Evolutionary conservation across 2,797 vertebrate species (phyloP).

Genomic region (Dryobates pubescens): DNA sequence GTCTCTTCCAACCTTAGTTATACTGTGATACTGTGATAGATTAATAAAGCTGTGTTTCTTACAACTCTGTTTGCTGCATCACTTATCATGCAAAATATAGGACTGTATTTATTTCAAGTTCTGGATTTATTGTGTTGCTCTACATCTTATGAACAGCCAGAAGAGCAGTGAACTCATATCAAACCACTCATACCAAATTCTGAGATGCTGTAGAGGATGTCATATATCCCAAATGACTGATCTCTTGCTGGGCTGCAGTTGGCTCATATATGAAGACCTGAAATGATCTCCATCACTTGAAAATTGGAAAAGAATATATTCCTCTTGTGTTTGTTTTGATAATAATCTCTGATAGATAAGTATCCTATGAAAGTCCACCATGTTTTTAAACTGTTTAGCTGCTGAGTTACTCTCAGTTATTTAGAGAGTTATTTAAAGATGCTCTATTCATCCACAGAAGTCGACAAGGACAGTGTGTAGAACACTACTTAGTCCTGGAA

Average conservation of each 20-base stretch:
- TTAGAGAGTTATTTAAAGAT: not conserved
- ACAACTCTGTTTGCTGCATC: not conserved
- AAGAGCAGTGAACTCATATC: not conserved
- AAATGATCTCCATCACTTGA: not conserved
- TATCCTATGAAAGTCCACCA: not conserved
- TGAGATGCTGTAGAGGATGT: not conserved
- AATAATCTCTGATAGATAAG: not conserved
- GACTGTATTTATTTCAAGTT: not conserved
- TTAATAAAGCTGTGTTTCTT: not conserved
- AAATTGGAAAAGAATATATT: not conserved
- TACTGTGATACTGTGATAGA: too few relatives aligned
- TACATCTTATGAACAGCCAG: not conserved
- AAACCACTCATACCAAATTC: not conserved
- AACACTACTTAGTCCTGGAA: not conserved
- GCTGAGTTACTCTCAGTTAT: not conserved
- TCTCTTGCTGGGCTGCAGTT: not conserved
- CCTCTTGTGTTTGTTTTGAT: not conserved
- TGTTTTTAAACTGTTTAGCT: not conserved
- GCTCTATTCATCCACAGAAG: not conserved
- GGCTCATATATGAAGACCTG: not conserved
- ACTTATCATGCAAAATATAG: not conserved
- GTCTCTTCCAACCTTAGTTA: too few relatives aligned
- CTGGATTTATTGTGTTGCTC: not conserved
- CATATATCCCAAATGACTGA: not conserved
- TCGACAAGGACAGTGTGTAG: not conserved